Evolutionary conservation across 2,113 vertebrate species (phyloP).

Genomic region (Seriola rivoliana): DNA sequence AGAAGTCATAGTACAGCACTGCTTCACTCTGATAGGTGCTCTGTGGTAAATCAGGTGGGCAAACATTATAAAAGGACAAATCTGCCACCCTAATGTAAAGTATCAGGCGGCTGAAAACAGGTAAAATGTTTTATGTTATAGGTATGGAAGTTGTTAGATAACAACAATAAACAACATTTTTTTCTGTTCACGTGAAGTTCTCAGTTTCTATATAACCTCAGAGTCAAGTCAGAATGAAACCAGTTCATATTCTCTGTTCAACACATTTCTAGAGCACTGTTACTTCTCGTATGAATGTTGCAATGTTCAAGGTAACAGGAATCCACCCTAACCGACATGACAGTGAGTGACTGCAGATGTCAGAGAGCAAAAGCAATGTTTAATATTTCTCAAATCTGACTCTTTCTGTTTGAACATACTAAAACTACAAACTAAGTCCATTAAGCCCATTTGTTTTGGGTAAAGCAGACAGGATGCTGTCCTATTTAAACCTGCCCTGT

Average conservation of each 20-base stretch:
- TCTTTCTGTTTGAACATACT: neutral
- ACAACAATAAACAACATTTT: no score
- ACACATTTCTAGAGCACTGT: neutral
- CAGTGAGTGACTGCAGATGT: no score
- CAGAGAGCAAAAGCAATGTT: no score
- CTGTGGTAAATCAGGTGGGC: no score
- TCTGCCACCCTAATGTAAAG: no score
- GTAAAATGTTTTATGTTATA: neutral
- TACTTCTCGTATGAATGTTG: neutral
- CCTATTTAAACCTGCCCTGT: no score
- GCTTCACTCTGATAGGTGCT: no score
- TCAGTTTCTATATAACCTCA: neutral
- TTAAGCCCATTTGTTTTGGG: no score
- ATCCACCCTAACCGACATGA: neutral
- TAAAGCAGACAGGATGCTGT: no score
- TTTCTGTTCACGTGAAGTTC: constrained; percentile 18
- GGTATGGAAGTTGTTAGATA: neutral
- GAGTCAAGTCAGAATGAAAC: neutral
- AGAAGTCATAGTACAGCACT: neutral
- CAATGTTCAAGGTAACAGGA: neutral
- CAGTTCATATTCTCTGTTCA: neutral
- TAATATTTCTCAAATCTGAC: no score
- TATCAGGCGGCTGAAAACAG: neutral
- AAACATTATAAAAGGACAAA: no score
- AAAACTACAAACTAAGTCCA: neutral